phyloP scores from a whole-genome alignment of 37 sponge, comb jelly and placozoan species.

The Agelas oroides region DNA sequence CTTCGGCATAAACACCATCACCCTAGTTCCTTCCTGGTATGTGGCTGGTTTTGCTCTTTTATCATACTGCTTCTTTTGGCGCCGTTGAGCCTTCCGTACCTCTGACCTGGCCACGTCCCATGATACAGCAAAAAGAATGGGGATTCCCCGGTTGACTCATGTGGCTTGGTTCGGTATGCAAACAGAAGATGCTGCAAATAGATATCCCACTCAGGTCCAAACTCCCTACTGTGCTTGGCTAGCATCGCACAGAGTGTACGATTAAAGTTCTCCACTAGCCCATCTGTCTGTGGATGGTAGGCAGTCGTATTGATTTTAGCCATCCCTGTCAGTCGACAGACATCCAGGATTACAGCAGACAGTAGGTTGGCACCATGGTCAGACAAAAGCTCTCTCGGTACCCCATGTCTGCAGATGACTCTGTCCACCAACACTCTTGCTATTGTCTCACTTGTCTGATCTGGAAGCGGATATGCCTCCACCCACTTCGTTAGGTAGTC shows the following conservation, averaged over 20 bases:
- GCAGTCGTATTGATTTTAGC: too few species aligned
- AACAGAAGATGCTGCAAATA: too few species aligned
- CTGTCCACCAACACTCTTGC: slow-evolving; percentile 10
- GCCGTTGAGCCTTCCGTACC: slow-evolving; percentile 2
- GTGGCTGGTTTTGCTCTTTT: not conserved
- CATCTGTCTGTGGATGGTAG: too few species aligned
- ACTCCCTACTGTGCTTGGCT: too few species aligned
- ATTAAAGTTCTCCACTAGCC: too few species aligned
- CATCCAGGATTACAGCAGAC: too few species aligned
- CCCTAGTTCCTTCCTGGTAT: not conserved
- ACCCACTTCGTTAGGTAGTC: slow-evolving; percentile 41
- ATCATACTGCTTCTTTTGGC: slow-evolving; percentile 27
- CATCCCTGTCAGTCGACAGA: too few species aligned
- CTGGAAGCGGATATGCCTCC: not conserved
- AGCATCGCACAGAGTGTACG: too few species aligned
- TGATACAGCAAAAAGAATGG: slow-evolving; percentile 58
- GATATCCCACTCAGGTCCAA: too few species aligned
- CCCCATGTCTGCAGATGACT: slow-evolving; percentile 30
- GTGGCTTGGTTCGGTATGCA: too few species aligned
- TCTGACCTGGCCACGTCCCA: slow-evolving; percentile 2
- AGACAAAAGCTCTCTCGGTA: slow-evolving; percentile 20
- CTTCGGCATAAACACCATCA: slow-evolving; percentile 41
- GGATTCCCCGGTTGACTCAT: slow-evolving; percentile 25
- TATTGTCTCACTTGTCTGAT: slow-evolving; percentile 6
- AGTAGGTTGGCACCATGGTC: slow-evolving; percentile 2